Conservation (phyloP, 2,797 vertebrate species). For the Muscicapa striata region DNA sequence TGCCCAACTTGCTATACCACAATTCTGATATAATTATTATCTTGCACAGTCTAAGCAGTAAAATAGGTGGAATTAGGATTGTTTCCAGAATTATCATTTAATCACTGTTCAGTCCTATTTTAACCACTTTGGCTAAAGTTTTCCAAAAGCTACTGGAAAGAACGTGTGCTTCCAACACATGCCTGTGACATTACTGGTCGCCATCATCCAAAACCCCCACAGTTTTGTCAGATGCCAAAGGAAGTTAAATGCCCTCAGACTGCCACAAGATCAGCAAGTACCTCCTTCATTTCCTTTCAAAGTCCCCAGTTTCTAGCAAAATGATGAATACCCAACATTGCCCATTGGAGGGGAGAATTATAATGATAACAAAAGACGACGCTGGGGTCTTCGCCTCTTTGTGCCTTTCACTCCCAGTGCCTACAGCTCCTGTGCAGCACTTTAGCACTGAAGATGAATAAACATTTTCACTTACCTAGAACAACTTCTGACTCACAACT, state of each 20-base stretch:
- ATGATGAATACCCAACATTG: not conserved
- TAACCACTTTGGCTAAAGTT: not conserved
- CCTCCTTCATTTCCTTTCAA: not conserved
- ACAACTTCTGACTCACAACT: not conserved
- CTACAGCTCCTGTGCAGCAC: not conserved
- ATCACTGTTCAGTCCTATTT: not conserved
- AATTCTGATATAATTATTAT: not conserved
- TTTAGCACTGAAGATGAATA: not conserved
- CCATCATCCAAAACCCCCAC: not conserved
- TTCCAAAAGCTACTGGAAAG: constrained; percentile 9
- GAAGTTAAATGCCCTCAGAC: not conserved
- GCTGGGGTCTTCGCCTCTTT: not conserved
- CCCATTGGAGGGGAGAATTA: not conserved
- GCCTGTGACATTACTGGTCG: not conserved
- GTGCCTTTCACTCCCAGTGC: not conserved
- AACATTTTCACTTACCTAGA: not conserved
- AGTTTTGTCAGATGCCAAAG: not conserved
- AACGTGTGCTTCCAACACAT: not conserved
- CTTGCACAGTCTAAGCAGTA: not conserved
- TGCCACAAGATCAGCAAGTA: not conserved
- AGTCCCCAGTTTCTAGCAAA: not conserved
- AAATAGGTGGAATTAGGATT: not conserved
- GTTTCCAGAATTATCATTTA: not conserved
- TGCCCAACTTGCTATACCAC: not conserved
- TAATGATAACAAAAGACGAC: not conserved